phyloP scores from a whole-genome alignment of 2,113 vertebrate species.

The Spizaetus ornatus region DNA sequence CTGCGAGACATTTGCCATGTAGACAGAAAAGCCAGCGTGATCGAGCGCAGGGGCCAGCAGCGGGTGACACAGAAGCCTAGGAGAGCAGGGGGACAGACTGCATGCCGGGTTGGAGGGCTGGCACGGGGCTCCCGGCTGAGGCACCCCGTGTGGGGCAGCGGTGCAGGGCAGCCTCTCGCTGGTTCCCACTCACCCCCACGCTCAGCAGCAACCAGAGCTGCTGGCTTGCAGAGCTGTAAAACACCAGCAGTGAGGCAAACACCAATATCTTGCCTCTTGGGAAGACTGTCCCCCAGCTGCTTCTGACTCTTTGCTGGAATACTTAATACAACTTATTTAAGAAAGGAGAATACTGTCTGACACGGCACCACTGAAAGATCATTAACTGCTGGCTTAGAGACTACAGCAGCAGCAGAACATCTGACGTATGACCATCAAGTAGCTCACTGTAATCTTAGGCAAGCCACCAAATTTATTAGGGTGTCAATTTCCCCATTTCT shows the following conservation, averaged over 20 bases:
- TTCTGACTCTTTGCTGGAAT: not conserved
- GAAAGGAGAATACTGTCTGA: not conserved
- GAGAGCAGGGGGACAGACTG: not conserved
- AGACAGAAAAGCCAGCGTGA: not conserved
- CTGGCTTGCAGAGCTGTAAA: not conserved
- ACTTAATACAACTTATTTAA: not conserved
- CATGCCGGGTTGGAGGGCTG: accelerated
- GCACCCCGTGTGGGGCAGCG: not conserved
- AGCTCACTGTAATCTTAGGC: not conserved
- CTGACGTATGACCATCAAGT: not conserved
- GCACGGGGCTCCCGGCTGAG: not conserved
- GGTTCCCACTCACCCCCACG: not conserved
- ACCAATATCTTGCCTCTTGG: not conserved
- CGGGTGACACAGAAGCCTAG: accelerated
- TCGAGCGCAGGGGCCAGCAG: not conserved
- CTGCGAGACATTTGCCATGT: not conserved
- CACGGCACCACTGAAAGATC: not conserved
- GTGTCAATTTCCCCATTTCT: not conserved
- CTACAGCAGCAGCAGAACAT: not conserved
- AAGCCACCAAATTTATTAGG: not conserved
- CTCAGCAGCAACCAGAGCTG: not conserved
- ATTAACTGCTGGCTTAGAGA: not conserved
- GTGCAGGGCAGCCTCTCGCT: accelerated
- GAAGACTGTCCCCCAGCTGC: not conserved
- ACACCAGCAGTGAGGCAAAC: not conserved